Evolutionary conservation across 2,113 vertebrate species (phyloP).

Genomic region (Henicopernis longicauda): DNA sequence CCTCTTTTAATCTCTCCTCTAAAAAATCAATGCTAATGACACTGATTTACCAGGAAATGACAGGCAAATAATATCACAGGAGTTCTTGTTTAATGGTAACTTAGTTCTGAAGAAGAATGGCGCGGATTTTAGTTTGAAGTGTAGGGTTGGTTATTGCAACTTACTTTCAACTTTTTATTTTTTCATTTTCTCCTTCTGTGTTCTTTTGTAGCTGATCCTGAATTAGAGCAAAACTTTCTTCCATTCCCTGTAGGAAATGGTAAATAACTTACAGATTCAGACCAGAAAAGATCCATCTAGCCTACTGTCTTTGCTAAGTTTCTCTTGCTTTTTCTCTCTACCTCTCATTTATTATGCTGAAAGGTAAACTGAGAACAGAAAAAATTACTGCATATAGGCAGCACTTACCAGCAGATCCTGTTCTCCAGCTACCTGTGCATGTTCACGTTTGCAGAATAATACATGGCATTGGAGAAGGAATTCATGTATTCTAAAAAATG

Average conservation of each 20-base stretch:
- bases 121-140: slow-evolving; percentile 14
- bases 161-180: not conserved
- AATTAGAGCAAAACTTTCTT: not conserved
- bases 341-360: not conserved
- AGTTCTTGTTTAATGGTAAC: slow-evolving; percentile 59
- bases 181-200: not conserved
- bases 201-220: not conserved
- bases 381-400: not conserved
- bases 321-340: not conserved
- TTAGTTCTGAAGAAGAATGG: slow-evolving; percentile 45
- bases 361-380: not conserved
- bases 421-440: not conserved
- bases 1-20: slow-evolving; percentile 72
- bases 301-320: not conserved
- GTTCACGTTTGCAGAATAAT: not conserved
- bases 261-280: not conserved
- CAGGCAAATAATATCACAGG: slow-evolving; percentile 56
- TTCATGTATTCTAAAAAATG: not conserved
- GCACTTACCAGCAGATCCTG: not conserved
- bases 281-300: not conserved
- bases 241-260: not conserved
- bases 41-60: slow-evolving; percentile 74
- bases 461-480: not conserved
- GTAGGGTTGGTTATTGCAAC: not conserved
- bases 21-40: slow-evolving; percentile 77